phyloP scores from a whole-genome alignment of 1,140 invertebrate species.

The Hyles vespertilio region DNA sequence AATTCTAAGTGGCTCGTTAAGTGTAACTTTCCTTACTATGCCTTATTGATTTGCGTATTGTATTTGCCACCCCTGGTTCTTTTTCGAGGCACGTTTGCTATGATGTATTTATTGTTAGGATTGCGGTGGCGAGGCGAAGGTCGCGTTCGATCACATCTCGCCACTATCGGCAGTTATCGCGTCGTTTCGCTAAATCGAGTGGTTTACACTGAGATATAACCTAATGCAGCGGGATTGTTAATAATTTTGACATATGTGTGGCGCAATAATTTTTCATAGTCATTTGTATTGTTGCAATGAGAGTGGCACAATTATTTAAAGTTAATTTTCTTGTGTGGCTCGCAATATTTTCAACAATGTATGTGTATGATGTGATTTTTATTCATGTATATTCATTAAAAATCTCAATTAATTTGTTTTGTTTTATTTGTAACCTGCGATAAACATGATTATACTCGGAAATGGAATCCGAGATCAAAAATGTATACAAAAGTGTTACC shows the following conservation, averaged over 20 bases:
- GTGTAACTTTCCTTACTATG: constrained; percentile 5
- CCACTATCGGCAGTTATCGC: no score
- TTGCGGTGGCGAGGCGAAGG: no score
- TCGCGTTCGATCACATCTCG: no score
- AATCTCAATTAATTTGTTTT: constrained; percentile 32
- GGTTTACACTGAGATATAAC: neutral
- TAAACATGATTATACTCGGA: no score
- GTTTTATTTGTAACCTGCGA: constrained; percentile 12
- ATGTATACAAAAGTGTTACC: no score
- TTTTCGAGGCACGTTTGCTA: no score
- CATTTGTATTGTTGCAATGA: constrained; percentile 35
- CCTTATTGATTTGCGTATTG: neutral
- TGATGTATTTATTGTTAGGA: no score
- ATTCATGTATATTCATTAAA: constrained; percentile 67
- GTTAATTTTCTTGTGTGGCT: constrained; percentile 40
- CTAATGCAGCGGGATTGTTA: constrained; percentile 1
- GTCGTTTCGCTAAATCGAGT: no score
- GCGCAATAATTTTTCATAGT: neutral
- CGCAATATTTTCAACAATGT: constrained; percentile 49
- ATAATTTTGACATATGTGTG: constrained; percentile 2
- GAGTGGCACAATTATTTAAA: constrained; percentile 42
- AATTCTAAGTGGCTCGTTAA: constrained; percentile 3
- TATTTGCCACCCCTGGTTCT: no score
- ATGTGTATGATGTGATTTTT: constrained; percentile 65
- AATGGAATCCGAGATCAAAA: no score